Evolutionary conservation across 2,888 invertebrate genomes (phyloP), one percentile per base, ranked within the genome.

Genomic region (Epinotia ramella): DNA sequence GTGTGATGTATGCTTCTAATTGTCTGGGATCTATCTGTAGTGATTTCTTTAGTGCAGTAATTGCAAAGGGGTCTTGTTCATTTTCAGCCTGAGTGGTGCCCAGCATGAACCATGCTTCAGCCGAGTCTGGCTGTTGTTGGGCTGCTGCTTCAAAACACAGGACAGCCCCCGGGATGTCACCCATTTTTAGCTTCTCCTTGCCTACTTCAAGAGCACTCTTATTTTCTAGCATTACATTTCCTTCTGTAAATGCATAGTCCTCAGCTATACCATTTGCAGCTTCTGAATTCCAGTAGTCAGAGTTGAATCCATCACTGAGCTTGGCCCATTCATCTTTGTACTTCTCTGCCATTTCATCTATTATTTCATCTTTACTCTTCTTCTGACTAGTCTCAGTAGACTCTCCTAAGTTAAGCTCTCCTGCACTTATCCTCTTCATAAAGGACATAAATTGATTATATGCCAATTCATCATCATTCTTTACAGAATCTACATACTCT

Each of bases 41-140:
- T 76, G 98, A 98, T 89, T 96, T 97, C 86, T 97, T 97, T 46
- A 99, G 94, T 0, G 99, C 99, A 64, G 97, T 96, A 83, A 99
- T 99, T 12, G 99, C 99, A 81, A 96, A 95, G 3, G 98, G 97
- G 91, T 99, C 99, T 93, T 97, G 99, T 94, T 99, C 99, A 94
- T 99, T 99, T 95, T 99, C 99, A 57, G 99, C 98, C 90, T 99
- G 99, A 46, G 98, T 97, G 70, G 97, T 97, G 12, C 99, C 99
- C 65, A 99, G 93, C 53, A 97, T 93, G 78, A 97, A 96, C 99
- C 99, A 99, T 0, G 97, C 97, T 89, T 98, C 97, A 0, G 96
- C 94, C 84, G 97, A 97, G 68, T 96, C 95, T 2, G 97, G 96
- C 67, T 97, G 95, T 86, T 98, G 97, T 84, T 97, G 97, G 3